Evolutionary conservation across 2,113 vertebrate genomes (phyloP).

Genomic region (Propithecus coquereli): DNA sequence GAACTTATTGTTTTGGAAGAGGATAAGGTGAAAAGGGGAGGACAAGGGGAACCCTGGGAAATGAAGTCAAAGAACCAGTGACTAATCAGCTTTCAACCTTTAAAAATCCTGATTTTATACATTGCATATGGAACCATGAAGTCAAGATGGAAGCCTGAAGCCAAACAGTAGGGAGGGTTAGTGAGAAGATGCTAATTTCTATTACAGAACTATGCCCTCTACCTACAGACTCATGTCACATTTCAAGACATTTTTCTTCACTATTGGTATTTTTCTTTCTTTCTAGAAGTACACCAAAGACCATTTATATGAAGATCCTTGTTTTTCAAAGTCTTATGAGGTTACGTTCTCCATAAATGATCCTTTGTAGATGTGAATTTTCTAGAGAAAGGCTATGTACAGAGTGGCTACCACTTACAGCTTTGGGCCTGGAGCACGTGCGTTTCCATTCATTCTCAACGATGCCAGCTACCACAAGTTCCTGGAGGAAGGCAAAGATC

Average conservation of each 20-base stretch:
- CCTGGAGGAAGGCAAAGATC: conserved; percentile 68
- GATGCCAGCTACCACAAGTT: conserved; percentile 62
- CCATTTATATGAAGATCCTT: background rate
- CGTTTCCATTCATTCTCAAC: conserved; percentile 72
- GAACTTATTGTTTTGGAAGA: background rate
- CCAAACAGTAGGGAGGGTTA: background rate
- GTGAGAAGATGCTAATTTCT: background rate
- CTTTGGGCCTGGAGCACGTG: conserved; percentile 57
- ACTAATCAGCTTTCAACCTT: background rate
- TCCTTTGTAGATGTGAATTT: background rate
- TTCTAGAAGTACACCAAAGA: background rate
- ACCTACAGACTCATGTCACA: background rate
- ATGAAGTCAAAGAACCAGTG: background rate
- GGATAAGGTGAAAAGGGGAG: background rate
- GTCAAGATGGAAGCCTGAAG: background rate
- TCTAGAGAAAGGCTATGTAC: background rate
- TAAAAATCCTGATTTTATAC: background rate
- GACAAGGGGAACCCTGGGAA: background rate
- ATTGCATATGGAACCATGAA: background rate
- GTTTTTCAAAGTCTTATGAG: background rate
- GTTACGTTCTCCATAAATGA: background rate
- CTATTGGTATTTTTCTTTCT: background rate
- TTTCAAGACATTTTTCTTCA: background rate
- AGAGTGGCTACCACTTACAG: conserved; percentile 44
- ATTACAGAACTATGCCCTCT: background rate